Conservation (phyloP, 2,797 vertebrate species). For the Rhabdophis nuchalis region DNA sequence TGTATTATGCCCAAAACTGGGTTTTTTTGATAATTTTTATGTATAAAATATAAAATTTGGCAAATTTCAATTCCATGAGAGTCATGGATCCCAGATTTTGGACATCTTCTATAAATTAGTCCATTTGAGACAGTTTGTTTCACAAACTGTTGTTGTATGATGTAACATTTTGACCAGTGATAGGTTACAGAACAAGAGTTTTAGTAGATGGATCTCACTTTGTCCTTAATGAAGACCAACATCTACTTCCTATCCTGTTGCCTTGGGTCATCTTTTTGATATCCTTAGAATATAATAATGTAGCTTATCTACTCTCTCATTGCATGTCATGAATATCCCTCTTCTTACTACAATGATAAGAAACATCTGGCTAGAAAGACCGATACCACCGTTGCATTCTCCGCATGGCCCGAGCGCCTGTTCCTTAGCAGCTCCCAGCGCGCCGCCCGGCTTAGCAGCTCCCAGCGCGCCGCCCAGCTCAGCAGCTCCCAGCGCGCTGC, state of each 20-base stretch:
- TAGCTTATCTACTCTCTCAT: background rate
- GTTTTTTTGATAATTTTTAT: no score
- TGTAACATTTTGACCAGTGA: background rate
- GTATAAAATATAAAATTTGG: no score
- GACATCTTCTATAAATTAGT: background rate
- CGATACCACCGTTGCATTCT: no score
- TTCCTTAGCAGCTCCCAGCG: no score
- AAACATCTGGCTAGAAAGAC: background rate
- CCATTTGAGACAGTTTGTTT: background rate
- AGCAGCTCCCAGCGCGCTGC: no score
- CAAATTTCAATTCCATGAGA: no score
- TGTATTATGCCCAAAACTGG: no score
- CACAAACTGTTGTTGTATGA: no score
- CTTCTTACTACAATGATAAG: background rate
- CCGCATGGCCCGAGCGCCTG: no score
- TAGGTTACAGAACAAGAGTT: background rate
- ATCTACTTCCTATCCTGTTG: background rate
- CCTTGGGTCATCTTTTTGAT: background rate
- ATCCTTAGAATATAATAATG: background rate
- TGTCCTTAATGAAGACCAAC: background rate
- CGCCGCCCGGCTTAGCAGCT: no score
- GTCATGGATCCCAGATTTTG: background rate
- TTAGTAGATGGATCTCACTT: background rate
- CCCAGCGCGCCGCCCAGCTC: no score
- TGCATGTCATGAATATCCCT: background rate